These are phyloP conservation scores for Melolontha melolontha DNA, from an alignment of 2,888 invertebrate species.

Conservation along the genomic window DNA sequence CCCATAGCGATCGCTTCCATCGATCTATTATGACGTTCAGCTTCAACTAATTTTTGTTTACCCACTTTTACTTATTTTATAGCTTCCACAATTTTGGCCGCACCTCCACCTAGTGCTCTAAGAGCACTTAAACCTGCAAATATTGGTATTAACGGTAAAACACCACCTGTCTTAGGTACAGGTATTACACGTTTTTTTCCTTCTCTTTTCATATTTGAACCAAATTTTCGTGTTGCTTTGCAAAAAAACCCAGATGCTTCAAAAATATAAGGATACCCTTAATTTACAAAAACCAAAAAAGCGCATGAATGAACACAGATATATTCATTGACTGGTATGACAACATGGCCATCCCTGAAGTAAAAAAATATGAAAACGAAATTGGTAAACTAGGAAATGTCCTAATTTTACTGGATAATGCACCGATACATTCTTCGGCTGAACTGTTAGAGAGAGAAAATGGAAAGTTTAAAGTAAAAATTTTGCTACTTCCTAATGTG, in stretches of 20 bases:
- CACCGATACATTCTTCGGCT: constrained; percentile 8
- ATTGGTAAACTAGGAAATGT: constrained; percentile 9
- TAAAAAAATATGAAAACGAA: constrained; percentile 2
- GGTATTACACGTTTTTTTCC: no score
- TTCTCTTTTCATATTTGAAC: no score
- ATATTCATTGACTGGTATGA: constrained; percentile 21
- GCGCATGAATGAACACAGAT: constrained; percentile 19
- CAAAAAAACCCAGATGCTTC: constrained; percentile 25
- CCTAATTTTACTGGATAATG: constrained; percentile 4
- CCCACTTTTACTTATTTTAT: no score
- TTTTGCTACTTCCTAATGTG: constrained; percentile 43
- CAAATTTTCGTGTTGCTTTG: no score
- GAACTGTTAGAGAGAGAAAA: constrained; percentile 17
- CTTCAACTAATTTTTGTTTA: no score
- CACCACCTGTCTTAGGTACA: no score
- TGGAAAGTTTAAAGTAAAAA: constrained; percentile 23
- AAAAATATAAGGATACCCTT: constrained; percentile 18
- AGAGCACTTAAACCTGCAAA: no score
- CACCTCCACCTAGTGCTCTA: no score
- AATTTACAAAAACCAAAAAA: constrained; percentile 15
- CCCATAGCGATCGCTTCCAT: no score
- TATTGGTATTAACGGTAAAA: no score
- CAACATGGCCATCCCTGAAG: constrained; percentile 9
- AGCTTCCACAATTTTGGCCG: no score
- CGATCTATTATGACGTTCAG: no score